A percentile compares a stretch with the other conserved stretches of the same genome.
These are phyloP conservation scores for Aurelia sp. DNA, from an alignment of 30 jellyfish, hydroid and myxozoan species.

Conservation along the genomic window DNA sequence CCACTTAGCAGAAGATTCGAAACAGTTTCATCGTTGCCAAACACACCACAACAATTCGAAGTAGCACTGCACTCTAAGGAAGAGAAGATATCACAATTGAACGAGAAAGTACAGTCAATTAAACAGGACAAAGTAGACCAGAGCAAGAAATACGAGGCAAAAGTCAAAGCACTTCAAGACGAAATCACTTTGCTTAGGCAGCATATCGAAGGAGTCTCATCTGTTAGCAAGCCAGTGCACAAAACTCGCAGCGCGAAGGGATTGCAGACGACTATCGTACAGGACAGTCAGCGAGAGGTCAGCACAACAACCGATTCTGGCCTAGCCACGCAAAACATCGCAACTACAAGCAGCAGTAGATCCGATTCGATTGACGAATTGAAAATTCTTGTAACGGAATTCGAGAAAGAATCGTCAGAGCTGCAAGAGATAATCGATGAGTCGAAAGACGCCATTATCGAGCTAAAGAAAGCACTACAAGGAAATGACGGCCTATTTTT, in stretches of 20 bases:
- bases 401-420: conserved; percentile 63
- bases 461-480: conserved; percentile 60
- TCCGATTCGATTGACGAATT: conserved; percentile 26
- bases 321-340: not conserved
- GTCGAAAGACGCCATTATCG: conserved; percentile 64
- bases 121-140: conserved; percentile 21
- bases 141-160: conserved; percentile 17
- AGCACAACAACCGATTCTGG: too few species aligned
- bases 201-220: conserved; percentile 26
- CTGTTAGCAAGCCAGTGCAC: not conserved
- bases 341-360: not conserved
- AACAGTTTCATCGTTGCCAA: not conserved
- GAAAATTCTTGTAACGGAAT: conserved; percentile 44
- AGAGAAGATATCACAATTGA: not conserved
- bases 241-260: conserved; percentile 35
- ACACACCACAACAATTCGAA: not conserved
- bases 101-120: not conserved
- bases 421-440: conserved; percentile 70
- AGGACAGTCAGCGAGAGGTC: not conserved
- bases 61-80: not conserved
- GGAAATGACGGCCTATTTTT: conserved; percentile 60
- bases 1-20: conserved; percentile 5
- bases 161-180: conserved; percentile 27
- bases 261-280: not conserved
- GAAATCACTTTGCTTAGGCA: conserved; percentile 50